These are phyloP conservation scores for Drosophila fulvimacula DNA, from an alignment of 2,888 invertebrate species.

Conservation along the genomic window DNA sequence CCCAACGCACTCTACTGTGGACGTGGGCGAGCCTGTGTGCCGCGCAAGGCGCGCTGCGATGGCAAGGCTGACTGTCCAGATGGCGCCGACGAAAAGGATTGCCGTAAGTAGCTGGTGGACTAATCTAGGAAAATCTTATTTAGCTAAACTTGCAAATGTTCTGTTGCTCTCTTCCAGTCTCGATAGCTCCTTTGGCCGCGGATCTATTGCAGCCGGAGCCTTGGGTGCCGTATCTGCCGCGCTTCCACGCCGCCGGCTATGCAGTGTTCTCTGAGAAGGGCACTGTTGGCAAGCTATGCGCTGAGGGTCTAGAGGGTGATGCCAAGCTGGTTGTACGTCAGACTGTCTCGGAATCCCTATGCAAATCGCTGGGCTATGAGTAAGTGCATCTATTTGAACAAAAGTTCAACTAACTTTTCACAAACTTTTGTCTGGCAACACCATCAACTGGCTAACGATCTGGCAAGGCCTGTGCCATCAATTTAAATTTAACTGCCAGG, in stretches of 20 bases:
- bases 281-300: constrained; percentile 91
- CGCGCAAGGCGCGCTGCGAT: constrained; percentile 90
- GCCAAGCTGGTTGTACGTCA: constrained; percentile 85
- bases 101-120: constrained; percentile 88
- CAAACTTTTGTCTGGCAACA: not conserved
- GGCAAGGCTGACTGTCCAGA: constrained; percentile 93
- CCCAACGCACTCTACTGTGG: constrained; percentile 92
- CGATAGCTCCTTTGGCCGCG: constrained; percentile 89
- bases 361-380: constrained; percentile 91
- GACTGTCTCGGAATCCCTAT: constrained; percentile 91
- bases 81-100: constrained; percentile 93
- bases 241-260: constrained; percentile 91
- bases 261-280: constrained; percentile 94
- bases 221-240: constrained; percentile 89
- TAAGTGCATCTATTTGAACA: constrained; percentile 84
- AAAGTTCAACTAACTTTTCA: not conserved
- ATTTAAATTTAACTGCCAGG: not conserved
- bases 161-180: constrained; percentile 86
- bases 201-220: constrained; percentile 87
- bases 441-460: not conserved
- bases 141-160: not conserved
- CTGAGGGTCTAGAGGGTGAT: constrained; percentile 90
- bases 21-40: constrained; percentile 90
- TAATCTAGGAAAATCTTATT: not conserved
- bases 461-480: not conserved